phyloP scores from a whole-genome alignment of 2,888 invertebrate genomes.

The Buathra laborator region DNA sequence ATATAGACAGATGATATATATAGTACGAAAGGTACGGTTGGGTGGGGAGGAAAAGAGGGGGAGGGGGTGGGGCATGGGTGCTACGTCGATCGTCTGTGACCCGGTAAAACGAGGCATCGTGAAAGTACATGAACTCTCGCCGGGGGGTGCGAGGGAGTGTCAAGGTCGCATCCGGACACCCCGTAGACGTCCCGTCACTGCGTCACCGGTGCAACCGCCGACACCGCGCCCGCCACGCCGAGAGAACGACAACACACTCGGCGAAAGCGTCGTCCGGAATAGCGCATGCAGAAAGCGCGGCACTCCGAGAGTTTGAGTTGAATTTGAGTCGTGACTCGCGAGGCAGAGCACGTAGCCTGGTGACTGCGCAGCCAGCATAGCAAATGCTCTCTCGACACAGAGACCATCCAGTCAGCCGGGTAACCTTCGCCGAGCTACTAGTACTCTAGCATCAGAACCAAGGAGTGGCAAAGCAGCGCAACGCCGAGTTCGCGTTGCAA shows the following conservation, averaged over 20 bases:
- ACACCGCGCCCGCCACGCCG: slow-evolving; percentile 61
- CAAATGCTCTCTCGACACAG: slow-evolving; percentile 75
- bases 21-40: not conserved
- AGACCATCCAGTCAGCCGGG: slow-evolving; percentile 65
- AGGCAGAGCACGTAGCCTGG: slow-evolving; percentile 84
- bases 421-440: slow-evolving; percentile 64
- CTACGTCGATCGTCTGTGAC: slow-evolving; percentile 61
- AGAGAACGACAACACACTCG: slow-evolving; percentile 64
- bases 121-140: slow-evolving; percentile 66
- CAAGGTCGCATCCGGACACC: slow-evolving; percentile 72
- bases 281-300: slow-evolving; percentile 79
- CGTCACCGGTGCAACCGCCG: slow-evolving; percentile 67
- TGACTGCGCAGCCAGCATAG: slow-evolving; percentile 84
- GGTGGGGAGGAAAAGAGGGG: slow-evolving; percentile 11
- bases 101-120: slow-evolving; percentile 57
- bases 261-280: slow-evolving; percentile 70
- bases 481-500: slow-evolving; percentile 62
- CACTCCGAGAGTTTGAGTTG: slow-evolving; percentile 80
- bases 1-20: not conserved
- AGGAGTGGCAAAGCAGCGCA: slow-evolving; percentile 61
- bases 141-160: slow-evolving; percentile 48
- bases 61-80: slow-evolving; percentile 30
- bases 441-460: slow-evolving; percentile 49
- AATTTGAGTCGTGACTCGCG: slow-evolving; percentile 83
- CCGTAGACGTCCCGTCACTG: slow-evolving; percentile 69